Evolutionary conservation across 2,113 vertebrate species (phyloP), one percentile per base, ranked within the genome.

Genomic region (Colaptes auratus): DNA sequence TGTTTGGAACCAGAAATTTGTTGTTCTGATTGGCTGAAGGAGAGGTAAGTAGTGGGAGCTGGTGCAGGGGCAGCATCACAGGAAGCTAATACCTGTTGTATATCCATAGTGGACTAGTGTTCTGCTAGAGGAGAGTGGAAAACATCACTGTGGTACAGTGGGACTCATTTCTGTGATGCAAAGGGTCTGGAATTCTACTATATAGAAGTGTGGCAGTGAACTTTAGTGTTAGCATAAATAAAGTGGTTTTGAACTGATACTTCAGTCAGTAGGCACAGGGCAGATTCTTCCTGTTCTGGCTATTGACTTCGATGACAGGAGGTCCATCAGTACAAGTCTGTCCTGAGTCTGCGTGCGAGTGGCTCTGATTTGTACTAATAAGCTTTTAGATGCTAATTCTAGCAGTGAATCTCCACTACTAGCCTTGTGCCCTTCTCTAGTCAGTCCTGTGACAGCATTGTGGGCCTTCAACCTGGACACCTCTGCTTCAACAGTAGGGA

Each of bases 1-100:
- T 91, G 89, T 96, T 92, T 95, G 70, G 75, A 97, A 95, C 81
- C 82, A 96, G 53, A 78, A 91, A 67, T 64, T 23, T 70, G 9
- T 69, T 95, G 4, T 88, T 91, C 61, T 93, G 88, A 64, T 74
- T 95, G 94, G 48, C 23, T 88, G n/a, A 88, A 81, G 23, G 36
- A 79, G 56, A 61, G 15, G 19, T 85, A 77, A 82, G 39, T 61
- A 83, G 24, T 71, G 76, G 39, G 79, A 82, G 71, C 58, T 86
- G 50, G 20, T 70, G 27, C 58, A 46, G 52, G 44, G 53, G 15
- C n/a, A 86, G 30, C 66, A 70, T 81, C 44, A 46, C 15, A 24
- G 66, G 61, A 89, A 69, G 14, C 12, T 46, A 61, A 65, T 78
- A 75, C 39, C 70, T 88, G 33, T 53, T 84, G 52, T 15, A 1